phyloP scores from a whole-genome alignment of 2,888 invertebrate genomes.

The Parochlus steinenii region DNA sequence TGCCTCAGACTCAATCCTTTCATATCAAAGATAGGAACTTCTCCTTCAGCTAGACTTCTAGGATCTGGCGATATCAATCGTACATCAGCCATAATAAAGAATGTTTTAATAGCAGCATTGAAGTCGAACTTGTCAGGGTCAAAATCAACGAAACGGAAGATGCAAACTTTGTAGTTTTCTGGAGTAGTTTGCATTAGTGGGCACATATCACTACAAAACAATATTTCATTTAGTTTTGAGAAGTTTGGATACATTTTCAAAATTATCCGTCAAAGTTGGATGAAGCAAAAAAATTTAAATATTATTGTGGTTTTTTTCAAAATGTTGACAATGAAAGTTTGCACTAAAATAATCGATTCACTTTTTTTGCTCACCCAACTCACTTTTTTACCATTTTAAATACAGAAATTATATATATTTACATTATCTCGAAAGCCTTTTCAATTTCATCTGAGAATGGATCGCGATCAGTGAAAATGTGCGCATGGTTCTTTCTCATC shows the following conservation, averaged over 20 bases:
- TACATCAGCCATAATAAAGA: conserved; percentile 56
- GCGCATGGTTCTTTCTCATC: conserved; percentile 39
- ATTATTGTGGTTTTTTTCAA: no score
- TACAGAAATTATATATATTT: conserved; percentile 20
- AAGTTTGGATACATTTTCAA: conserved; percentile 6
- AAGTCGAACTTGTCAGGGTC: conserved; percentile 47
- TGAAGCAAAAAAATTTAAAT: no score
- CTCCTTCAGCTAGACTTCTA: conserved; percentile 42
- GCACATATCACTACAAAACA: conserved; percentile 34
- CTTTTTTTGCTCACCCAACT: conserved; percentile 13
- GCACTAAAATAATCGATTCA: conserved; percentile 2
- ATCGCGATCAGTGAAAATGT: conserved; percentile 42
- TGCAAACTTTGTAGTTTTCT: conserved; percentile 47
- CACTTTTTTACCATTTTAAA: not conserved
- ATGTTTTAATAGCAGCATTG: conserved; percentile 46
- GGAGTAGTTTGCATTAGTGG: conserved; percentile 48
- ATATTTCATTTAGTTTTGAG: not conserved
- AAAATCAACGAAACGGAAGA: conserved; percentile 44
- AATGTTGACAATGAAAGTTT: no score
- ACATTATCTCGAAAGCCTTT: conserved; percentile 39
- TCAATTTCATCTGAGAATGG: conserved; percentile 35
- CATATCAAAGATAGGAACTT: conserved; percentile 56
- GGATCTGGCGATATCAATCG: conserved; percentile 40
- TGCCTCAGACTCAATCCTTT: conserved; percentile 45
- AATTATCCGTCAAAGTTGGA: no score